A percentile compares a stretch with the other conserved stretches of the same genome.
phyloP scores from a whole-genome alignment of 2,797 vertebrate species.

The Melanotaenia trifasciata region DNA sequence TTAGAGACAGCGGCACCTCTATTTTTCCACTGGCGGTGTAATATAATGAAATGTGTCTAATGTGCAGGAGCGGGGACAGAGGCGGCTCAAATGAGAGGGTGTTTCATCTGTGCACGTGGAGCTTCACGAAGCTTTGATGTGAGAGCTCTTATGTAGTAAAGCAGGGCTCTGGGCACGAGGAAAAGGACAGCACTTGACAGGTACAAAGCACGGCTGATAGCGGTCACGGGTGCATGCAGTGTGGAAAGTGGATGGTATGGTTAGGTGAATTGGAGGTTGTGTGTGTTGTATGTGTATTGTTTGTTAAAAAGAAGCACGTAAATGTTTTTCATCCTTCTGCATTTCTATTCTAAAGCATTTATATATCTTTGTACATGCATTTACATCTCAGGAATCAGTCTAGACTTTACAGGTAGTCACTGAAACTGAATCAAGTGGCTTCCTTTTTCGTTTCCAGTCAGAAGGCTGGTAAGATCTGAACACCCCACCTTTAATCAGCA shows the following conservation, averaged over 20 bases:
- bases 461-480: slow-evolving; percentile 50
- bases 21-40: slow-evolving; percentile 74
- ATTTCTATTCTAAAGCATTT: slow-evolving; percentile 40
- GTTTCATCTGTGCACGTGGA: slow-evolving; percentile 81
- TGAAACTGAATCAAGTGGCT: slow-evolving; percentile 40
- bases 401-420: slow-evolving; percentile 29
- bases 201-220: slow-evolving; percentile 85
- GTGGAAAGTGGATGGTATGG: slow-evolving; percentile 68
- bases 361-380: slow-evolving; percentile 13
- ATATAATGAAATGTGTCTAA: slow-evolving; percentile 84
- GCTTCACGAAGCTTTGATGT: slow-evolving; percentile 80
- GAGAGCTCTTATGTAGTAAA: slow-evolving; percentile 79
- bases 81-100: slow-evolving; percentile 76
- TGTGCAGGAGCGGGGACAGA: slow-evolving; percentile 73
- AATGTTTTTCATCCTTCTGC: slow-evolving; percentile 34
- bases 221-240: slow-evolving; percentile 75
- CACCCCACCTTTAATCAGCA: slow-evolving; percentile 54
- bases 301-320: slow-evolving; percentile 45
- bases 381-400: slow-evolving; percentile 30
- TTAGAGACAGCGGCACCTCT: slow-evolving; percentile 76
- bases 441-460: slow-evolving; percentile 52
- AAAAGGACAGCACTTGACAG: slow-evolving; percentile 85
- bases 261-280: slow-evolving; percentile 60
- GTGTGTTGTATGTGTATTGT: slow-evolving; percentile 33
- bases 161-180: slow-evolving; percentile 79